Evolutionary conservation across 2,113 vertebrate species (phyloP).

Genomic region (Galbula dea): DNA sequence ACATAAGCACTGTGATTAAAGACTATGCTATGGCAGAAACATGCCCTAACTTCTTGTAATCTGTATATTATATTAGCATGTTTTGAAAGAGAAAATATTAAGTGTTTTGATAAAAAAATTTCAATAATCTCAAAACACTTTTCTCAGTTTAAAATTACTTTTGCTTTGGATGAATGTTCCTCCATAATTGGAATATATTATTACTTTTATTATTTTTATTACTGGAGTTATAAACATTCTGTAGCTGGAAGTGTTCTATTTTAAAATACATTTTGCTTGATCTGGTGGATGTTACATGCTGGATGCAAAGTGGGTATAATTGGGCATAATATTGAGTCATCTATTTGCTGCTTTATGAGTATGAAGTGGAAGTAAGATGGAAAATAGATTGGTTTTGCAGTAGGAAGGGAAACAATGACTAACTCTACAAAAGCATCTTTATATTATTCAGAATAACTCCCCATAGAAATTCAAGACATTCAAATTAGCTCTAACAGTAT

Average conservation of each 20-base stretch:
- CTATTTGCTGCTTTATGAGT: neutral
- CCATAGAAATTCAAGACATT: slow-evolving; percentile 27
- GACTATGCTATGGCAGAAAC: neutral
- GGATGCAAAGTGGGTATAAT: slow-evolving; percentile 2
- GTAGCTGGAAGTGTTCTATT: neutral
- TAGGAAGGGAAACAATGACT: neutral
- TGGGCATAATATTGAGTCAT: neutral
- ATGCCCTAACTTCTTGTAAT: neutral
- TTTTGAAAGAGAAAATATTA: neutral
- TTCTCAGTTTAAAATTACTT: neutral
- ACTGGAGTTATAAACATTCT: neutral
- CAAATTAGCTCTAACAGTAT: neutral
- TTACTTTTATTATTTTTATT: neutral
- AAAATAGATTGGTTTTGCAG: neutral
- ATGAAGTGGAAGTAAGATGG: neutral
- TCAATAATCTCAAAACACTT: neutral
- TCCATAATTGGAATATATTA: neutral
- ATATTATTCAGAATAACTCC: slow-evolving; percentile 35
- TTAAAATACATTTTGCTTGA: neutral
- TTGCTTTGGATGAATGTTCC: neutral
- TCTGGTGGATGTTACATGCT: neutral
- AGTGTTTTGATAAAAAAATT: neutral
- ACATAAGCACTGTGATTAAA: neutral
- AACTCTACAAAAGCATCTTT: neutral
- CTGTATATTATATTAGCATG: neutral